Evolutionary conservation across 2,888 invertebrate genomes (phyloP).

Genomic region (Spicauda simplicius): DNA sequence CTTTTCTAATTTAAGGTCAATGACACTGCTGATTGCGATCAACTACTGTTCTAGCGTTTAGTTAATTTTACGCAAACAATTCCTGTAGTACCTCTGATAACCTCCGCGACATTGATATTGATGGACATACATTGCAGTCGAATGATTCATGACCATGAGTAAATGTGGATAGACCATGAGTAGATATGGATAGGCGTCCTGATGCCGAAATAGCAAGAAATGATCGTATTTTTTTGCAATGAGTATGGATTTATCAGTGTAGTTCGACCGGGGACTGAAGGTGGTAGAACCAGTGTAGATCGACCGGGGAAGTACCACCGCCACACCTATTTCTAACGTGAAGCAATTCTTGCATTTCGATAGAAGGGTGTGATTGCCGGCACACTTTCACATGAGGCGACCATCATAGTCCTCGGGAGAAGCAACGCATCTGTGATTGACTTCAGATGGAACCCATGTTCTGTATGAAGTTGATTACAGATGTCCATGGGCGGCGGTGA

Average conservation of each 20-base stretch:
- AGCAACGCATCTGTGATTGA: too few species aligned
- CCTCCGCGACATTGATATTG: neutral
- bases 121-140: slow-evolving; percentile 14
- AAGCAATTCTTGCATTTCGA: too few species aligned
- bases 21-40: neutral
- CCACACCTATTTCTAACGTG: too few species aligned
- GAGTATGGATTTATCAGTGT: neutral
- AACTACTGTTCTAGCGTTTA: neutral
- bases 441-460: too few species aligned
- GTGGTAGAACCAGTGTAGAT: too few species aligned
- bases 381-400: too few species aligned
- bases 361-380: too few species aligned
- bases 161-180: neutral
- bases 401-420: too few species aligned
- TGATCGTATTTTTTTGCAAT: slow-evolving; percentile 7
- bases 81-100: slow-evolving; percentile 2
- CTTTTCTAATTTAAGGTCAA: neutral
- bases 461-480: too few species aligned
- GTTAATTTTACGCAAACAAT: neutral
- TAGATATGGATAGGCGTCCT: neutral
- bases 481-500: too few species aligned
- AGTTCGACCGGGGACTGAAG: too few species aligned
- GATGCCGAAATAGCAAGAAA: neutral
- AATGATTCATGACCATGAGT: slow-evolving; percentile 6
- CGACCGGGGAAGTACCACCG: too few species aligned